Evolutionary conservation across 2,113 vertebrate genomes (phyloP), one percentile per base, ranked within the genome.

Genomic region (Scatophagus argus): DNA sequence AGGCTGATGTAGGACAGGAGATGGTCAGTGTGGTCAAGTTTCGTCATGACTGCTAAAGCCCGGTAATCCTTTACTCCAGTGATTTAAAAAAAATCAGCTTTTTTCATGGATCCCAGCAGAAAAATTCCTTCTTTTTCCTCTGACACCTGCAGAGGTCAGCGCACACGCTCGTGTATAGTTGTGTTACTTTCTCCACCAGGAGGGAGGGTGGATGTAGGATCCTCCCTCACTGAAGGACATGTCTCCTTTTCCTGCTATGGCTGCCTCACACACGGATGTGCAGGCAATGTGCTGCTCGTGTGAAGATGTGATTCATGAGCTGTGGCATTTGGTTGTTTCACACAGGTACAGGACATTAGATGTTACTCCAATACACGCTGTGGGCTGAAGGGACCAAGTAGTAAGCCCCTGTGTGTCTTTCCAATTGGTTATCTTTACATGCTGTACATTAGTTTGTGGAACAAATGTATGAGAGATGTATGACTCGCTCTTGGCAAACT

Each of bases 91-190:
- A 27, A 73, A 61, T 41, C 47, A 55, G 14, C 36, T 43, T 14
- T n/a, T 47, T 39, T 46, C 27, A 19, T 54, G 10, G 5, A 41
- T 44, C 16, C 23, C 41, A 62, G 14, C 31, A 6, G 23, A 6
- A 65, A 12, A 70, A 68, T 32, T 38, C 16, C 8, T 43, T 27
- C 1, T 9, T 60, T 47, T 65, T 44, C 1, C 23, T 32, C 9
- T 6, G 27, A 69, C 17, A 78, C 60, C 39, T 77, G 46, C 63
- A 77, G 82, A 81, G 72, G 61, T 88, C 69, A 58, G 63, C 74
- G 71, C 67, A 31, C 46, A 54, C 14, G 5, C 43, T 73, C 34
- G 51, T 21, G 8, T 41, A 8, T 7, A 23, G 3, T 17, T 12
- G 46, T 34, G 11, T 6, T 11, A 34, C 64, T 38, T 46, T 38